A percentile compares a stretch with the other conserved stretches of the same genome.
Evolutionary conservation across 2,797 vertebrate species (phyloP).

Genomic region (Gymnothorax reevesii): DNA sequence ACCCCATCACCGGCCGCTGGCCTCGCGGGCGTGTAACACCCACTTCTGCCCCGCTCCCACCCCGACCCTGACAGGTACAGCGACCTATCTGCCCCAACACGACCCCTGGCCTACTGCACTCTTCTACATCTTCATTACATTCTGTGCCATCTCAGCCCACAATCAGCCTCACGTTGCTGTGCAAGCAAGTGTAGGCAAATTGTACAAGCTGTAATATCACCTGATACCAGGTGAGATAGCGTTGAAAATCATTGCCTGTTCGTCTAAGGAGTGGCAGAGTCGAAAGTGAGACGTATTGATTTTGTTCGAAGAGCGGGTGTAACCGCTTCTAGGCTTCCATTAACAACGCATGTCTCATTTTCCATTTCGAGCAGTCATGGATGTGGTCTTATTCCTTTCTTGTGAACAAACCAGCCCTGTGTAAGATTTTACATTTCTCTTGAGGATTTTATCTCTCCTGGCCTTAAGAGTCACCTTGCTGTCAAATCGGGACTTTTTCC

Average conservation of each 20-base stretch:
- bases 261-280: neutral
- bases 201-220: neutral
- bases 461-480: too few species aligned
- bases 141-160: neutral
- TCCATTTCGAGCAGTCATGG: neutral
- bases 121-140: neutral
- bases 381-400: neutral
- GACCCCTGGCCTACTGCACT: neutral
- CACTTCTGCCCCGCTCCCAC: constrained; percentile 77
- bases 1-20: constrained; percentile 81
- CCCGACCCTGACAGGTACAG: constrained; percentile 36
- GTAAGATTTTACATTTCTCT: constrained; percentile 45
- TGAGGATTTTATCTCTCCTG: too few species aligned
- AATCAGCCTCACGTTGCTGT: neutral
- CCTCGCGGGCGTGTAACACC: constrained; percentile 89
- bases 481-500: too few species aligned
- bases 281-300: neutral
- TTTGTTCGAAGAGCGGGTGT: neutral
- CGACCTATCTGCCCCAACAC: too few species aligned
- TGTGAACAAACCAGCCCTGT: neutral
- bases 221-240: neutral
- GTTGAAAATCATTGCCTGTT: neutral
- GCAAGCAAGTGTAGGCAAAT: neutral
- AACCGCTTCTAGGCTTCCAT: neutral
- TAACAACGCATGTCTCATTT: neutral